These are phyloP conservation scores for Amphipoea oculea DNA, from an alignment of 2,888 invertebrate genomes.

Conservation along the genomic window DNA sequence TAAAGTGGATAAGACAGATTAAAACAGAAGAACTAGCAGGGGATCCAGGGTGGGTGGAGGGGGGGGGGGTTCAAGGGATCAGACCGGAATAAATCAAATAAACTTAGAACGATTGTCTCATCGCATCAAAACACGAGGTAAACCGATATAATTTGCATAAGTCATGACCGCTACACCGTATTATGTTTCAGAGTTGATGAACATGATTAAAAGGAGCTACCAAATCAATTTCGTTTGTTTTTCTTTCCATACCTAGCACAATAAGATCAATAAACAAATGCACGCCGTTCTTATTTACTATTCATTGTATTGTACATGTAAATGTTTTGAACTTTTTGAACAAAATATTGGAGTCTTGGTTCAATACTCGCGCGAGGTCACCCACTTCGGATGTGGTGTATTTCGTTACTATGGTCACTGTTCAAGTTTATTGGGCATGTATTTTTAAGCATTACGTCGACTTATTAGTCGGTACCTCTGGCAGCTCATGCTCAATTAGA, in stretches of 20 bases:
- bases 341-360: constrained; percentile 57
- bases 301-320: not conserved
- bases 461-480: constrained; percentile 29
- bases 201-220: not conserved
- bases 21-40: no score
- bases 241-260: not conserved
- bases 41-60: no score
- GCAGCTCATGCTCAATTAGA: constrained; percentile 24
- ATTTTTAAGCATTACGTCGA: constrained; percentile 53
- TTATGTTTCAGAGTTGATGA: constrained; percentile 5
- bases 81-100: constrained; percentile 23
- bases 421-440: constrained; percentile 37
- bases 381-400: constrained; percentile 57
- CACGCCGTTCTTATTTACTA: constrained; percentile 6
- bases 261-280: constrained; percentile 1
- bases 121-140: constrained; percentile 22
- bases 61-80: no score
- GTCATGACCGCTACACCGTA: constrained; percentile 3
- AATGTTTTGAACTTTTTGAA: constrained; percentile 38
- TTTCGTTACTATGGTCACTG: constrained; percentile 65
- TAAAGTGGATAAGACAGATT: no score
- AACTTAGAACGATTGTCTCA: constrained; percentile 36
- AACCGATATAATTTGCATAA: constrained; percentile 4
- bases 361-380: constrained; percentile 67
- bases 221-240: constrained; percentile 3